Evolutionary conservation across 2,888 invertebrate species (phyloP).

Genomic region (Coremacera marginata): DNA sequence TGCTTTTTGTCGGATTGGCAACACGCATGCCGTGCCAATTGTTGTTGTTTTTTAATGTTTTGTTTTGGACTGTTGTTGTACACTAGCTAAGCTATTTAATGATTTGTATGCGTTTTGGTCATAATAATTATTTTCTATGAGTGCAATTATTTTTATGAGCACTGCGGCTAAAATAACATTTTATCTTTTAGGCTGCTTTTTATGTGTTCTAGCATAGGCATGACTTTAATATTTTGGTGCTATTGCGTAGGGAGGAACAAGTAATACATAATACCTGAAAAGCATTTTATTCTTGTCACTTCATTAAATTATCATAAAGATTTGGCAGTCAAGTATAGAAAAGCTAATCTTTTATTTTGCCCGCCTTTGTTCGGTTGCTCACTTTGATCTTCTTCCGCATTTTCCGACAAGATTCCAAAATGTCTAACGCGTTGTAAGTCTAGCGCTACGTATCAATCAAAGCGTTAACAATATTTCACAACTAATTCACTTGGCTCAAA

Average conservation of each 20-base stretch:
- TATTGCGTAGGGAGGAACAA: no score
- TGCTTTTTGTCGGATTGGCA: slow-evolving; percentile 16
- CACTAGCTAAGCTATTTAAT: slow-evolving; percentile 5
- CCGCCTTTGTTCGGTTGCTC: neutral
- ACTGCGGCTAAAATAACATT: slow-evolving; percentile 27
- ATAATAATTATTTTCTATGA: slow-evolving; percentile 36
- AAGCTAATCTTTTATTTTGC: neutral
- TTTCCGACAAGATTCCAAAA: neutral
- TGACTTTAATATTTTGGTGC: neutral
- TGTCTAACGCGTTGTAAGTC: neutral
- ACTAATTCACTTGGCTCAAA: neutral
- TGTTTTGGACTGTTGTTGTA: neutral
- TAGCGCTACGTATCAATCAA: neutral
- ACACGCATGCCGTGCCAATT: slow-evolving; percentile 8
- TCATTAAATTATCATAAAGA: no score
- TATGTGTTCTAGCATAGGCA: neutral
- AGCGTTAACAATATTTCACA: neutral
- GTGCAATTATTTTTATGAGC: slow-evolving; percentile 34
- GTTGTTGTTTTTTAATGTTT: neutral
- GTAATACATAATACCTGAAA: no score
- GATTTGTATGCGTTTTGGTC: slow-evolving; percentile 33
- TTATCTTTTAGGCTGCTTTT: slow-evolving; percentile 17
- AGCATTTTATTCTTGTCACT: no score
- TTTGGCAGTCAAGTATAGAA: neutral
- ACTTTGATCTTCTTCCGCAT: neutral